A percentile compares a stretch with the other conserved stretches of the same genome.
Evolutionary conservation across 1,140 invertebrate species (phyloP).

Genomic region (Hyles vespertilio): DNA sequence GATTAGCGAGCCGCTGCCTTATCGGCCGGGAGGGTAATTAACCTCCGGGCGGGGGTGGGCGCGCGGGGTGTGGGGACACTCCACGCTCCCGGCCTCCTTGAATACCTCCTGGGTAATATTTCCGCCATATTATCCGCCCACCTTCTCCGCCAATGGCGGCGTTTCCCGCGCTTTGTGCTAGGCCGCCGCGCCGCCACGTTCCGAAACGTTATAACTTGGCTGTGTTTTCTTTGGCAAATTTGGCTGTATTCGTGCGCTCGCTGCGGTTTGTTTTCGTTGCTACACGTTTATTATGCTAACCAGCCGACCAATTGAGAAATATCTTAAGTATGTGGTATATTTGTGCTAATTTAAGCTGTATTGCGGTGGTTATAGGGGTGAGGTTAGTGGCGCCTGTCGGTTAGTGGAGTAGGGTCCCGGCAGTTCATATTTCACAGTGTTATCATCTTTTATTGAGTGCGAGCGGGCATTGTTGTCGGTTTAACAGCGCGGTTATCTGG

Average conservation of each 20-base stretch:
- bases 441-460: constrained; percentile 76
- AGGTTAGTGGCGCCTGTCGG: constrained; percentile 17
- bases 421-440: constrained; percentile 74
- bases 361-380: constrained; percentile 5
- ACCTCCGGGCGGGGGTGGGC: constrained; percentile 53
- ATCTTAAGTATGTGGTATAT: constrained; percentile 36
- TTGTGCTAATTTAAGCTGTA: no score
- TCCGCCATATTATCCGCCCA: constrained; percentile 74
- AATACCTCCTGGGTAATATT: constrained; percentile 70
- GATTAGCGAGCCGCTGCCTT: constrained; percentile 74
- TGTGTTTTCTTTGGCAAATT: constrained; percentile 64
- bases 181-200: constrained; percentile 52
- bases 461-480: constrained; percentile 72
- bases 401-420: constrained; percentile 46
- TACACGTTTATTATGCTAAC: constrained; percentile 60
- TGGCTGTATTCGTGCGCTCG: constrained; percentile 58
- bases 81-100: constrained; percentile 42
- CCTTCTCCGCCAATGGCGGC: constrained; percentile 68
- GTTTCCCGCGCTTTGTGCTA: constrained; percentile 72
- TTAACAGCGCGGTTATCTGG: constrained; percentile 68
- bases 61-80: constrained; percentile 17
- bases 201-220: constrained; percentile 67
- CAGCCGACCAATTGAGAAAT: constrained; percentile 29
- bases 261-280: constrained; percentile 67
- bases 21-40: constrained; percentile 73